These are phyloP conservation scores for Agriopis leucophaearia DNA, from an alignment of 2,888 invertebrate genomes.

Conservation along the genomic window DNA sequence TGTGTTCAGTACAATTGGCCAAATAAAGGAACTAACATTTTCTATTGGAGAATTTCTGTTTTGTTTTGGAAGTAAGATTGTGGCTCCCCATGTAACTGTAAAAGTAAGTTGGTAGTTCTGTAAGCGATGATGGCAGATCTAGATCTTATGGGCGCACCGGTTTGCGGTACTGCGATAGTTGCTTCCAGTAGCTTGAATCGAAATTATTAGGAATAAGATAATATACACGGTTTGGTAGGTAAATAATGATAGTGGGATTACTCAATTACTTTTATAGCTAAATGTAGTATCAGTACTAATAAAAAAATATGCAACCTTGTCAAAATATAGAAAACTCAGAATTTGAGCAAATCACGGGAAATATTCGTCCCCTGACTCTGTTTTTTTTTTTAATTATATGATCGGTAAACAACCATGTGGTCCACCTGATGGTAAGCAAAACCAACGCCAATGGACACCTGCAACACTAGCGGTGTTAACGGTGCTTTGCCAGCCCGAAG, in stretches of 20 bases:
- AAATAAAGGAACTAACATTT: slow-evolving; percentile 1
- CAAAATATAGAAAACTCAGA: background rate
- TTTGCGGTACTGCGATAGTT: slow-evolving; percentile 28
- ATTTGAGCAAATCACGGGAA: background rate
- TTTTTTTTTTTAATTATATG: too few relatives aligned
- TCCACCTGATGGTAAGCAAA: too few relatives aligned
- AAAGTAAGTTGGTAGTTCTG: background rate
- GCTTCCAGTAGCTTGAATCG: slow-evolving; percentile 24
- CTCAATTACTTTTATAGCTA: too few relatives aligned
- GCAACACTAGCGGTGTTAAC: too few relatives aligned
- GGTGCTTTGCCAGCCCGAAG: too few relatives aligned
- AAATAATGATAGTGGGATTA: slow-evolving; percentile 5
- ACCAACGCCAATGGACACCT: too few relatives aligned
- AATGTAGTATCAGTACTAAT: too few relatives aligned
- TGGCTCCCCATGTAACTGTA: background rate
- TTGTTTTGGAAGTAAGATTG: background rate
- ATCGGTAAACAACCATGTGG: too few relatives aligned
- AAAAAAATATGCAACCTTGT: background rate
- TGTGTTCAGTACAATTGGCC: background rate
- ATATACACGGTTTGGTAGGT: slow-evolving; percentile 19
- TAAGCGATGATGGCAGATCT: slow-evolving; percentile 44
- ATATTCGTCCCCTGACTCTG: too few relatives aligned
- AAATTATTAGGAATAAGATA: slow-evolving; percentile 23
- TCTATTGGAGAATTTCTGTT: background rate
- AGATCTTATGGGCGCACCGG: slow-evolving; percentile 38